Evolutionary conservation across 2,888 invertebrate species (phyloP).

Genomic region (Drosophila percnosoma): DNA sequence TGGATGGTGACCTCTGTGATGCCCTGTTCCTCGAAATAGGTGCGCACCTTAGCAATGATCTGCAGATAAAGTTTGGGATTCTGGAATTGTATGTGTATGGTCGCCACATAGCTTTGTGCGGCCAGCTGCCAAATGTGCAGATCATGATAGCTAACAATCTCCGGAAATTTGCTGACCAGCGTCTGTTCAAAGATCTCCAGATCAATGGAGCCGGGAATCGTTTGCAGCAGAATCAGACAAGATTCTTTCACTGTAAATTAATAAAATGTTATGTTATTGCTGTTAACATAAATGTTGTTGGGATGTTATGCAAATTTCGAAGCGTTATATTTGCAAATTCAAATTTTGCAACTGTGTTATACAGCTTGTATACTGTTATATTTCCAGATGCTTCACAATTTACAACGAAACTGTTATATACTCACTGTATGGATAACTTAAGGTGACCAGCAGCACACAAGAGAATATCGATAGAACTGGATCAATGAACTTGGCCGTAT

Average conservation of each 20-base stretch:
- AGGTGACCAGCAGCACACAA: conserved; percentile 88
- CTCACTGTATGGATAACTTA: conserved; percentile 94
- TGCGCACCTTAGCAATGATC: conserved; percentile 88
- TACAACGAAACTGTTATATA: conserved; percentile 56
- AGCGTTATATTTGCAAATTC: neutral
- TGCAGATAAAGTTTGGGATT: conserved; percentile 87
- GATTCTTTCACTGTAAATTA: conserved; percentile 92
- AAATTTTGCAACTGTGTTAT: conserved; percentile 1
- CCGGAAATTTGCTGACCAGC: conserved; percentile 88
- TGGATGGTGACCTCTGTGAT: conserved; percentile 94
- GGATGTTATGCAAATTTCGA: neutral
- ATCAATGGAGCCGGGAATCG: conserved; percentile 95
- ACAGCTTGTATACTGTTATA: neutral
- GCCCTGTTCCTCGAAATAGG: conserved; percentile 92
- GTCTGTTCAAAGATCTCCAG: conserved; percentile 89
- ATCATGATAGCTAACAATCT: conserved; percentile 92
- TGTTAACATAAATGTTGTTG: neutral
- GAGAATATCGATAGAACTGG: conserved; percentile 92
- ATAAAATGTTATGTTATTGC: conserved; percentile 21
- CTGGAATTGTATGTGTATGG: conserved; percentile 92
- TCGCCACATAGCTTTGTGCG: conserved; percentile 91
- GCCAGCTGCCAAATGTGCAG: conserved; percentile 96
- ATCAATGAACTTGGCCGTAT: conserved; percentile 89
- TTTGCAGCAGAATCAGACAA: conserved; percentile 94
- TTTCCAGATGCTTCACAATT: neutral